Conservation (phyloP, 2,888 invertebrate genomes). For the Catocala nupta region DNA sequence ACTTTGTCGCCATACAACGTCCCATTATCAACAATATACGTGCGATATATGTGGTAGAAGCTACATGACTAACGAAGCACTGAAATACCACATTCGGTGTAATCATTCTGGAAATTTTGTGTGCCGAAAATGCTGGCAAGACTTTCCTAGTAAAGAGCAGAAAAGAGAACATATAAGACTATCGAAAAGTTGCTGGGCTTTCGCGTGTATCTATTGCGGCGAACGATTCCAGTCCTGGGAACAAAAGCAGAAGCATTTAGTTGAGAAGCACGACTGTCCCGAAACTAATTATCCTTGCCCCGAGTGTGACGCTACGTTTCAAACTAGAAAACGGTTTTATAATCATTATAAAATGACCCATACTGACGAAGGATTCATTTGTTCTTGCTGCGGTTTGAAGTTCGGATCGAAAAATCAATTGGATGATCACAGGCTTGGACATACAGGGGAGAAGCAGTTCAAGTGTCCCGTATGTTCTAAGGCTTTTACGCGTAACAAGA, state of each 20-base stretch:
- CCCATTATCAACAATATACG: slow-evolving; percentile 72
- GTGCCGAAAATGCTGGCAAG: slow-evolving; percentile 76
- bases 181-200: slow-evolving; percentile 71
- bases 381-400: slow-evolving; percentile 70
- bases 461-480: slow-evolving; percentile 82
- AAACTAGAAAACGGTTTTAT: slow-evolving; percentile 68
- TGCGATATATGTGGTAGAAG: slow-evolving; percentile 77
- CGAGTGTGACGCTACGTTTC: slow-evolving; percentile 66
- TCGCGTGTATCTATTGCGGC: slow-evolving; percentile 69
- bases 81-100: slow-evolving; percentile 73
- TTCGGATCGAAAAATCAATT: slow-evolving; percentile 64
- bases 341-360: slow-evolving; percentile 70
- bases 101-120: slow-evolving; percentile 65
- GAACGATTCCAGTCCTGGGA: slow-evolving; percentile 79
- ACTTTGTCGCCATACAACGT: slow-evolving; percentile 72
- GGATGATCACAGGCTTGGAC: slow-evolving; percentile 78
- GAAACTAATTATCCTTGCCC: slow-evolving; percentile 67
- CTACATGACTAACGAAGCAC: slow-evolving; percentile 69
- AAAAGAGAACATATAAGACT: slow-evolving; percentile 66
- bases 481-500: slow-evolving; percentile 80
- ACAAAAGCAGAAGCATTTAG: slow-evolving; percentile 69
- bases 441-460: slow-evolving; percentile 81
- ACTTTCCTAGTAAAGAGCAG: slow-evolving; percentile 64
- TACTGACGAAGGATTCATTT: slow-evolving; percentile 67
- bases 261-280: slow-evolving; percentile 62